Base-by-base conservation (phyloP, 2,113 vertebrate genomes). In the Progne subis region DNA sequence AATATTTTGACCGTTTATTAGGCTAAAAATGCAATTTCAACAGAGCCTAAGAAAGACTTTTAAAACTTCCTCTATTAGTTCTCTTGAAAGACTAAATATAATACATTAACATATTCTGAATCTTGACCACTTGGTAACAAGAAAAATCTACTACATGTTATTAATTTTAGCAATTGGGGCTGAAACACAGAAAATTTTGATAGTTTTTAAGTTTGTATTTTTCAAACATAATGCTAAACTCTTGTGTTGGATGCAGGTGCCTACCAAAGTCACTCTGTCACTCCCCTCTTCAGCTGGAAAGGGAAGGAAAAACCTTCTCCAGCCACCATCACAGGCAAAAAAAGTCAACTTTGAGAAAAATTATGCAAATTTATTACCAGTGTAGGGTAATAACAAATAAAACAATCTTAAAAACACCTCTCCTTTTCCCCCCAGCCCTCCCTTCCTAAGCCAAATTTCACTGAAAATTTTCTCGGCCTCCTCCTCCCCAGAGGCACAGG, bases 1-100 rank as follows among this genome's bases (percentile, higher is more conserved):
- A 96, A 82, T 71, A 92, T 52, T 39, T 47, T 60, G 20, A 68
- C 39, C 39, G 21, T 55, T 94, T 59, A 44, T 44, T 53, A 70
- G 28, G 31, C 18, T 41, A 31, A 29, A 59, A 69, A 76, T 37
- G 3, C 17, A 5, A 81, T 16, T 44, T 63, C 17, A 44, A 39
- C 17, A 70, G 44, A 69, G 12, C 9, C 41, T 18, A 31, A 53
- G 24, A 53, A 31, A 53, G 10, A 11, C 21, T 74, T 81, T 10
- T 20, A 10, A 12, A 50, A 65, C 3, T 14, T 68, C 13, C 16
- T 74, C 29, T 53, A 11, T 24, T 74, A 69, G 6, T 26, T 56
- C 64, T 86, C 41, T n/a, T 52, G 6, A 69, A 44, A n/a, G 10
- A 85, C 26, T 56, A 78, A 46, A 47, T 31, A n/a, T 6, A 17